Conservation (phyloP, 1,140 invertebrate genomes). For the Drosophila truncata region DNA sequence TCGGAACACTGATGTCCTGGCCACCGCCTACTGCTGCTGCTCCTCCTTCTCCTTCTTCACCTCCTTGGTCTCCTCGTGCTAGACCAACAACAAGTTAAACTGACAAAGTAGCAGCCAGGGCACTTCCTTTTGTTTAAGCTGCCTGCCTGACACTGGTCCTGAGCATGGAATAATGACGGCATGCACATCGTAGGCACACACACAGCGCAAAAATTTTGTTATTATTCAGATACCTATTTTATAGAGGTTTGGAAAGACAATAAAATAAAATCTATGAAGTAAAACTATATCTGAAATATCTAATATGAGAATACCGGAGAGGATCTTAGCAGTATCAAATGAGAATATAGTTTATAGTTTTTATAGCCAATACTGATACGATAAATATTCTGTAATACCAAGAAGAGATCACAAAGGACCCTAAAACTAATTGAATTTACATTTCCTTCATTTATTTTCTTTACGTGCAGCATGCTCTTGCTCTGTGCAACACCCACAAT, state of each 20-base stretch:
- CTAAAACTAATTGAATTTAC: no score
- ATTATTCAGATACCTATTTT: background rate
- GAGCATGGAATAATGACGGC: slow-evolving; percentile 60
- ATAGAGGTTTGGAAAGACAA: background rate
- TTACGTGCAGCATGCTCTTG: slow-evolving; percentile 5
- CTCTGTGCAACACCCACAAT: slow-evolving; percentile 38
- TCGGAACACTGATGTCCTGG: slow-evolving; percentile 49
- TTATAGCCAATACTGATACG: no score
- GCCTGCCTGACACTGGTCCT: slow-evolving; percentile 69
- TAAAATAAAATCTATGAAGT: no score
- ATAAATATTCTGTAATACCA: background rate
- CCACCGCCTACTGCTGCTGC: background rate
- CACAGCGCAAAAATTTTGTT: background rate
- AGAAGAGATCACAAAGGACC: background rate
- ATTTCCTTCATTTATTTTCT: slow-evolving; percentile 8
- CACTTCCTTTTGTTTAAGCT: slow-evolving; percentile 83
- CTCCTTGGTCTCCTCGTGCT: slow-evolving; percentile 4
- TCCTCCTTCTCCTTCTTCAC: background rate
- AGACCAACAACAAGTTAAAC: slow-evolving; percentile 63
- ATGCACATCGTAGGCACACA: slow-evolving; percentile 30
- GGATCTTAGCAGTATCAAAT: no score
- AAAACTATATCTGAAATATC: background rate
- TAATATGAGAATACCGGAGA: no score
- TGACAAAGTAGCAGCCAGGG: slow-evolving; percentile 80
- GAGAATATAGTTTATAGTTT: no score